Conservation (phyloP, 1,140 invertebrate genomes). For the Mercenaria mercenaria region DNA sequence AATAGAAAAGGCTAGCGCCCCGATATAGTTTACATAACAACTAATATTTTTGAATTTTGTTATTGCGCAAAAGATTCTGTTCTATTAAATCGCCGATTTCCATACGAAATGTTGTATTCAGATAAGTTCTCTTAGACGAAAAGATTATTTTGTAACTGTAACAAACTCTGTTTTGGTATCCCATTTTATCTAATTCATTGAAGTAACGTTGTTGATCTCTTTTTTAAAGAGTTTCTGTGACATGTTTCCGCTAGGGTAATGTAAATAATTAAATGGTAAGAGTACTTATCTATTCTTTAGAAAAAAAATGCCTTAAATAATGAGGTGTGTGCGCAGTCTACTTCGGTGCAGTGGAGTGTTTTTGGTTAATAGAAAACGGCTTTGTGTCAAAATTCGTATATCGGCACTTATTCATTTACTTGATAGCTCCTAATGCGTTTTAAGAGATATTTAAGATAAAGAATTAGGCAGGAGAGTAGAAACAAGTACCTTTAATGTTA, state of each 20-base stretch:
- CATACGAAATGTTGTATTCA: too few relatives aligned
- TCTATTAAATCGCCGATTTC: too few relatives aligned
- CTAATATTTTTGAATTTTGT: too few relatives aligned
- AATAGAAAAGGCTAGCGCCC: too few relatives aligned
- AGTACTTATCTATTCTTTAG: not conserved
- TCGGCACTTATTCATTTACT: conserved; percentile 23
- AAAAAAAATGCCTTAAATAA: not conserved
- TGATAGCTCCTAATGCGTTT: conserved; percentile 66
- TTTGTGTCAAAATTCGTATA: conserved; percentile 61
- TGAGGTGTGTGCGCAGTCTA: not conserved
- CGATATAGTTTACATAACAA: too few relatives aligned
- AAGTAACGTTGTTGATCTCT: not conserved
- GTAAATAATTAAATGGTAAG: not conserved
- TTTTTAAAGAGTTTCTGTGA: not conserved
- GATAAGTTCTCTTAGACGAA: too few relatives aligned
- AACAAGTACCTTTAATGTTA: conserved; percentile 58
- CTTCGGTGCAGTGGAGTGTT: conserved; percentile 22
- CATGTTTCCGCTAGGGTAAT: not conserved
- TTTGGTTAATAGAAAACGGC: conserved; percentile 45
- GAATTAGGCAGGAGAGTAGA: conserved; percentile 40
- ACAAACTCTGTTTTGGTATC: too few relatives aligned
- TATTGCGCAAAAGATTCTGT: too few relatives aligned
- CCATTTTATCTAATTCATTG: too few relatives aligned
- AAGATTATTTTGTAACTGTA: too few relatives aligned
- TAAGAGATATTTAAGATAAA: conserved; percentile 65